Conservation (phyloP, 2,888 invertebrate species). For the Augiades crinisus region DNA sequence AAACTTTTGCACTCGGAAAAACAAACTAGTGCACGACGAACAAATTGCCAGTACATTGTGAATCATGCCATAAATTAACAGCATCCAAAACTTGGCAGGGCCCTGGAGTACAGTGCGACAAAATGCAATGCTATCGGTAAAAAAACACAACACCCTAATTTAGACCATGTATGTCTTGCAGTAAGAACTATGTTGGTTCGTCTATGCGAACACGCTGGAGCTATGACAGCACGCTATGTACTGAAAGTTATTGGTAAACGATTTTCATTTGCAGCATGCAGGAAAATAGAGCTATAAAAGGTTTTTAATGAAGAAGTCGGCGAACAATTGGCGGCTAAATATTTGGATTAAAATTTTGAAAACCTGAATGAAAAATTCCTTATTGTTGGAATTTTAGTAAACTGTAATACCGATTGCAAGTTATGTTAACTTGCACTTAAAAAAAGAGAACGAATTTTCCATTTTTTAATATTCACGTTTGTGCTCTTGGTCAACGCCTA, state of each 20-base stretch:
- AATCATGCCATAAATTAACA: constrained; percentile 39
- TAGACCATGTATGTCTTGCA: not conserved
- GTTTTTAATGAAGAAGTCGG: not conserved
- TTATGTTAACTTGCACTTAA: too few relatives aligned
- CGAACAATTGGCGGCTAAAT: not conserved
- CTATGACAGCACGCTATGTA: not conserved
- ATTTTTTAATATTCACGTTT: too few relatives aligned
- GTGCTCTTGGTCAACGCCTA: too few relatives aligned
- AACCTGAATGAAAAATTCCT: too few relatives aligned
- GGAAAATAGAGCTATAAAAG: not conserved
- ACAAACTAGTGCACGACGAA: constrained; percentile 27
- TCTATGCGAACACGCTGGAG: not conserved
- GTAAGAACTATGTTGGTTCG: constrained; percentile 1
- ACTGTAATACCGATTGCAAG: too few relatives aligned
- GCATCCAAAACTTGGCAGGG: constrained; percentile 36
- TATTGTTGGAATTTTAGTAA: too few relatives aligned
- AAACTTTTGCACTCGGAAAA: constrained; percentile 30
- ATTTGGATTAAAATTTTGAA: too few relatives aligned
- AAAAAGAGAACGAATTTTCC: too few relatives aligned
- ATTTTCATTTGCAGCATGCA: constrained; percentile 16
- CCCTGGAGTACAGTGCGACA: constrained; percentile 26
- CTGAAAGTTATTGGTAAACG: constrained; percentile 14
- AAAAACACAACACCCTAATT: not conserved
- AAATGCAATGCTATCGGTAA: constrained; percentile 2
- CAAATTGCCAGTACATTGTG: constrained; percentile 35